A percentile compares a stretch with the other conserved stretches of the same genome.
phyloP scores from a whole-genome alignment of 2,888 invertebrate genomes.

The Orthosia gracilis region DNA sequence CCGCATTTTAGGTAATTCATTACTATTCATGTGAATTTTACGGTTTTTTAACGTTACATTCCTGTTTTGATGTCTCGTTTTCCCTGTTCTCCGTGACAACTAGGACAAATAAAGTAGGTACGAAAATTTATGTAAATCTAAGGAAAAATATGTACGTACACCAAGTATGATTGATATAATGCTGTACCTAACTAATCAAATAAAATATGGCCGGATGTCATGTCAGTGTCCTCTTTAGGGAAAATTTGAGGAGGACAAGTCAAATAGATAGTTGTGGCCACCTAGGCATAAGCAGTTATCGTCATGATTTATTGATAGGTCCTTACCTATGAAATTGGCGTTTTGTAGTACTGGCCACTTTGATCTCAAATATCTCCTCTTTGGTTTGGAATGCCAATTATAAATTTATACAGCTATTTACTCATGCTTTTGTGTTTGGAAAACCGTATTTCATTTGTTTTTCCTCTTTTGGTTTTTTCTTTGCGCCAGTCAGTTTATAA shows the following conservation, averaged over 20 bases:
- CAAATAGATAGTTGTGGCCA: background rate
- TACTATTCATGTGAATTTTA: constrained; percentile 32
- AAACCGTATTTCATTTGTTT: too few relatives aligned
- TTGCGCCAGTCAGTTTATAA: too few relatives aligned
- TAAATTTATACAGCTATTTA: too few relatives aligned
- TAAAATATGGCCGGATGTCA: background rate
- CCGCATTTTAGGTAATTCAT: constrained; percentile 35
- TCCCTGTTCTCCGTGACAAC: constrained; percentile 19
- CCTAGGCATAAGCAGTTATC: too few relatives aligned
- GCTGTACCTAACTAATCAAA: background rate
- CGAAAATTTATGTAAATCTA: background rate
- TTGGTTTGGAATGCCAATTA: too few relatives aligned
- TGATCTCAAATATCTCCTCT: too few relatives aligned
- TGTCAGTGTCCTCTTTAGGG: background rate
- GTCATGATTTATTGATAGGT: too few relatives aligned
- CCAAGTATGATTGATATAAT: too few relatives aligned
- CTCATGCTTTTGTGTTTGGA: too few relatives aligned
- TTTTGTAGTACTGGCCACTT: too few relatives aligned
- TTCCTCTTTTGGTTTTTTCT: too few relatives aligned
- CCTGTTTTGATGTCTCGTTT: constrained; percentile 21
- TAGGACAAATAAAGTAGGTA: background rate
- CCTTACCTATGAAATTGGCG: too few relatives aligned
- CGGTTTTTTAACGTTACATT: constrained; percentile 17
- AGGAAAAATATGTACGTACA: constrained; percentile 2
- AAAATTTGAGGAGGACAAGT: background rate